A percentile compares a stretch with the other conserved stretches of the same genome.
Conservation (phyloP, 1,140 invertebrate species). For the Cardiocondyla obscurior region DNA sequence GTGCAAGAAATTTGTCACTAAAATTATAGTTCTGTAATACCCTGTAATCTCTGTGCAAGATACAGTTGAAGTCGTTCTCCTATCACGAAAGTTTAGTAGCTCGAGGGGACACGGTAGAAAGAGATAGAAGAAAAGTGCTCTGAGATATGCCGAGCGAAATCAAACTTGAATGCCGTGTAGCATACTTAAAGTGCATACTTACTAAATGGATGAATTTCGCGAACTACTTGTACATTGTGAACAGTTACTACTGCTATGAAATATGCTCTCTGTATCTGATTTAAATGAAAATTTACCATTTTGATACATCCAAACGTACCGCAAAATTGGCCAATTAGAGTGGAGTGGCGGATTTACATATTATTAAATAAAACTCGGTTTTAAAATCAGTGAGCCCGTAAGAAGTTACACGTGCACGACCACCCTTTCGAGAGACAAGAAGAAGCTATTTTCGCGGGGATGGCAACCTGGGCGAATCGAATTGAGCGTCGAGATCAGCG, state of each 20-base stretch:
- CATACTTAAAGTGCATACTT: conserved; percentile 26
- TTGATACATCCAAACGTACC: not conserved
- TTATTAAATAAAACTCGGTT: not conserved
- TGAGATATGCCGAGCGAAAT: conserved; percentile 30
- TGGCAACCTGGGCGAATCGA: conserved; percentile 65
- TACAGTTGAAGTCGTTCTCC: conserved; percentile 34
- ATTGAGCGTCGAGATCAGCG: conserved; percentile 69
- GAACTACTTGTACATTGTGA: not conserved
- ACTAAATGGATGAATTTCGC: conserved; percentile 19
- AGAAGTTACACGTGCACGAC: conserved; percentile 20
- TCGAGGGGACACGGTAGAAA: conserved; percentile 4
- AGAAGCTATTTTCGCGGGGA: conserved; percentile 51
- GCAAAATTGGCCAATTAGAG: not conserved
- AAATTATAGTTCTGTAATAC: conserved; percentile 7
- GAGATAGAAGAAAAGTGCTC: conserved; percentile 34
- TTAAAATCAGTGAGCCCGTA: conserved; percentile 23
- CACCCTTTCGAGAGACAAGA: conserved; percentile 35
- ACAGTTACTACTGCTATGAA: not conserved
- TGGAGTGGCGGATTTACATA: not conserved
- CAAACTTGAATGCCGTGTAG: conserved; percentile 37
- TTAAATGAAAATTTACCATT: not conserved
- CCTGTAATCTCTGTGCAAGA: not conserved
- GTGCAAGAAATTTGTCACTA: conserved; percentile 21
- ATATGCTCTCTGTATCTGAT: not conserved
- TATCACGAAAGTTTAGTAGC: conserved; percentile 50